Base-by-base conservation (phyloP, 2,888 invertebrate species). In the Drosophila mayaguana region DNA sequence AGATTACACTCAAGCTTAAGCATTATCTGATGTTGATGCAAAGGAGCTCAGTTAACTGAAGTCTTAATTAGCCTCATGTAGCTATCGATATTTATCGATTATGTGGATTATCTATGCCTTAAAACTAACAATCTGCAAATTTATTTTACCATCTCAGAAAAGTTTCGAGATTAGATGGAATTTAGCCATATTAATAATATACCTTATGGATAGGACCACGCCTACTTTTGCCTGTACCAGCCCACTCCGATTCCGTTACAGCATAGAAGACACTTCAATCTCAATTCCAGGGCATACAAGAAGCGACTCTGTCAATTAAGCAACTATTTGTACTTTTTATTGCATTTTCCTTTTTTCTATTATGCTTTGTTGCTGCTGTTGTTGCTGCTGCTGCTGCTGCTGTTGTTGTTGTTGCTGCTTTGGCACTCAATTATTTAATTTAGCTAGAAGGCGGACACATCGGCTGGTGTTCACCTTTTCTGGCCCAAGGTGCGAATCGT, bases 391-490 rank as follows among this genome's bases (percentile, higher is more conserved):
- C 28, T 28, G 48, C 28, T 45, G 48, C 5, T 28, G 70, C n/a
- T n/a, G 28, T 48, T 28, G 48, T 48, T 45, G 48, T 11, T 28
- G 70, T 40, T 77, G 61, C 25, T 50, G 70, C 61, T 65, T 67
- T 83, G 76, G 63, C 89, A 88, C 90, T 88, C 83, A 90, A 89
- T 86, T 89, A 86, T 78, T 80, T 81, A 69, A 76, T 75, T 84
- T 73, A 59, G 75, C 64, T 54, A 43, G 46, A 18, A 38, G 38
- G 25, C 46, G 46, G 46, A 18, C 14, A 12, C 36, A 11, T 20
- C 11, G 48, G 20, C 48, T 46, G 59, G 55, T 40, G 71, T 55
- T 65, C 75, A 75, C 61, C 64, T 67, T 66, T 65, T 54, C 61
- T 64, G 67, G 79, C 79, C 69, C 77, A 78, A 85, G 81, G 88